Conservation (phyloP, 2,797 vertebrate genomes). For the Arnoldichthys spilopterus region DNA sequence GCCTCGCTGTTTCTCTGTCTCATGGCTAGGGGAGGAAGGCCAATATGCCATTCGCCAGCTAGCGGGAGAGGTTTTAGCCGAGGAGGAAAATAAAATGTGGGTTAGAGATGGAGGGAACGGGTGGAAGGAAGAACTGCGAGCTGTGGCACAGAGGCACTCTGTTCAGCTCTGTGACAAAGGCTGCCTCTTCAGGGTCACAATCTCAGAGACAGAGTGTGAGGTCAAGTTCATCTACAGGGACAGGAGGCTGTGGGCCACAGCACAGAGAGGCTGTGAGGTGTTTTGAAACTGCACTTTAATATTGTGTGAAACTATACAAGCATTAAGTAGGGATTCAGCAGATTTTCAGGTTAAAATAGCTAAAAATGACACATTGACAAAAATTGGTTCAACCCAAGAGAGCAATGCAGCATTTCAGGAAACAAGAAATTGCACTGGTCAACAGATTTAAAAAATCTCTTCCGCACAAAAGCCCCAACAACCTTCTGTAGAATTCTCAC, state of each 20-base stretch:
- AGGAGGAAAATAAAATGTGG: constrained; percentile 57
- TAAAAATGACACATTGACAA: neutral
- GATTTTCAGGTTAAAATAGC: neutral
- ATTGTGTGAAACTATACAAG: neutral
- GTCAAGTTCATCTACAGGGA: constrained; percentile 60
- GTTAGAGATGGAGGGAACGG: constrained; percentile 49
- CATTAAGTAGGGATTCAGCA: neutral
- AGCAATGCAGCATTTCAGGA: too few relatives aligned
- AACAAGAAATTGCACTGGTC: neutral
- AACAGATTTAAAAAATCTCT: neutral
- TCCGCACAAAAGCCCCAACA: too few relatives aligned
- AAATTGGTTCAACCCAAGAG: too few relatives aligned
- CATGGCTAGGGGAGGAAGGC: constrained; percentile 29
- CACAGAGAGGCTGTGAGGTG: constrained; percentile 56
- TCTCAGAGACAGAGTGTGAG: constrained; percentile 50
- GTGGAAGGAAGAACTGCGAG: constrained; percentile 39
- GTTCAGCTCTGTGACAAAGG: constrained; percentile 52
- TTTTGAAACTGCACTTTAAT: constrained; percentile 29
- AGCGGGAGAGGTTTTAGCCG: constrained; percentile 43
- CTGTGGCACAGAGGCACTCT: constrained; percentile 26
- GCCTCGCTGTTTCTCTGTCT: constrained; percentile 50
- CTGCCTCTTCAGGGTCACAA: constrained; percentile 61
- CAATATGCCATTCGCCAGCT: constrained; percentile 18
- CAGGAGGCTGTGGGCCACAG: constrained; percentile 51
- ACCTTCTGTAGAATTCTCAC: too few relatives aligned